Percentiles rank a stretch among this genome's conserved stretches.
phyloP scores from a whole-genome alignment of 2,888 invertebrate genomes.

The Globia sparganii region DNA sequence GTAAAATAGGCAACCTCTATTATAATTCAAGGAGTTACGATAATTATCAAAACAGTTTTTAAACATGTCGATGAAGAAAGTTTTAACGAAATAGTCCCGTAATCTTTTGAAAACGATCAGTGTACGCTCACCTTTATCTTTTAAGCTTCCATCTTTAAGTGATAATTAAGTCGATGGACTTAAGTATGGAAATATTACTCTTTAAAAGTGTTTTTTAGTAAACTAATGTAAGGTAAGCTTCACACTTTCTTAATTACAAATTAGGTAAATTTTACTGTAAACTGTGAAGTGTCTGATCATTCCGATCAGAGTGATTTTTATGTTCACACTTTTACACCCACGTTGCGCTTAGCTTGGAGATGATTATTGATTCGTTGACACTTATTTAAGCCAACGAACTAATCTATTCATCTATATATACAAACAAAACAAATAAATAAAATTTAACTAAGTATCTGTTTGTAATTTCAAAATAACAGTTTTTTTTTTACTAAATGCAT shows the following conservation, averaged over 20 bases:
- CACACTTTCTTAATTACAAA: conserved; percentile 55
- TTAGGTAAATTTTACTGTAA: conserved; percentile 40
- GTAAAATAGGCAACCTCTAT: conserved; percentile 20
- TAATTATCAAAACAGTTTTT: conserved; percentile 50
- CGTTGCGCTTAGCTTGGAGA: background rate
- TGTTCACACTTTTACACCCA: conserved; percentile 16
- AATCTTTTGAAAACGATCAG: conserved; percentile 48
- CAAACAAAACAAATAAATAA: background rate
- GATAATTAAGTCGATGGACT: conserved; percentile 39
- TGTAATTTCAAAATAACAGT: background rate
- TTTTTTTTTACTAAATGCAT: background rate
- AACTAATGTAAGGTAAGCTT: conserved; percentile 43
- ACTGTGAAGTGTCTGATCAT: conserved; percentile 44
- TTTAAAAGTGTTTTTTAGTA: conserved; percentile 24
- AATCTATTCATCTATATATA: background rate
- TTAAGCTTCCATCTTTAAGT: background rate
- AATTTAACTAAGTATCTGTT: background rate
- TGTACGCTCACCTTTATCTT: conserved; percentile 36
- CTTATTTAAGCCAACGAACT: background rate
- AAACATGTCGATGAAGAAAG: conserved; percentile 39
- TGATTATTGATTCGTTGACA: conserved; percentile 39
- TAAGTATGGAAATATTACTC: conserved; percentile 17
- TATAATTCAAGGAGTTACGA: conserved; percentile 28
- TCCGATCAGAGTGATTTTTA: conserved; percentile 45
- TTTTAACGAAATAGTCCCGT: conserved; percentile 15